Percentiles rank a stretch among this genome's conserved stretches.
Conservation (phyloP, 1,140 invertebrate genomes). For the Drosophila mayri region DNA sequence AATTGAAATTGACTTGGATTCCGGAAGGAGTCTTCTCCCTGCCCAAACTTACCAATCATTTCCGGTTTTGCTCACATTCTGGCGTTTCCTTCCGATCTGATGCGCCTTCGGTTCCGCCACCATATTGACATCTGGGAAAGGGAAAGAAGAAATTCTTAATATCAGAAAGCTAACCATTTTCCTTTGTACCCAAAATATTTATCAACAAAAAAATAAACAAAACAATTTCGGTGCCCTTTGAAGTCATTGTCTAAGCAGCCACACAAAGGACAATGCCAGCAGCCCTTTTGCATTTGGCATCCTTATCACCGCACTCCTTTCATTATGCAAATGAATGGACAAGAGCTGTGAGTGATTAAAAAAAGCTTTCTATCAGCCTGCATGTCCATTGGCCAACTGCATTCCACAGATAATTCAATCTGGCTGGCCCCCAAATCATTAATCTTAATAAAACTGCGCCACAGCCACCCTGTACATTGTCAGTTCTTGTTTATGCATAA, state of each 20-base stretch:
- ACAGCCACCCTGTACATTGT: conserved; percentile 38
- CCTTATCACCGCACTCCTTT: conserved; percentile 44
- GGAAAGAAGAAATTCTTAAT: conserved; percentile 21
- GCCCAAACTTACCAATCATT: conserved; percentile 90
- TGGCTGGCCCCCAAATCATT: conserved; percentile 63
- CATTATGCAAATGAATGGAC: conserved; percentile 73
- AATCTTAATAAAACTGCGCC: conserved; percentile 75
- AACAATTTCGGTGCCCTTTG: conserved; percentile 47
- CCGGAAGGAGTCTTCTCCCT: not conserved
- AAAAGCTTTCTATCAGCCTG: conserved; percentile 36
- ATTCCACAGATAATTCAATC: conserved; percentile 64
- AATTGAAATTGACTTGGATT: conserved; percentile 52
- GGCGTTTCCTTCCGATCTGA: conserved; percentile 92
- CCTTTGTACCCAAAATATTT: conserved; percentile 33
- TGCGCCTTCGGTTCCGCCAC: conserved; percentile 93
- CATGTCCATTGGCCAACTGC: conserved; percentile 45
- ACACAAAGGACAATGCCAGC: conserved; percentile 45
- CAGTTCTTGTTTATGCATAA: conserved; percentile 46
- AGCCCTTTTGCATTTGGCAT: conserved; percentile 29
- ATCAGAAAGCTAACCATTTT: conserved; percentile 27
- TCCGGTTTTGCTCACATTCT: conserved; percentile 92
- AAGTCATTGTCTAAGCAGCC: conserved; percentile 42
- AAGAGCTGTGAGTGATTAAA: conserved; percentile 59
- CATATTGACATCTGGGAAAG: conserved; percentile 88
- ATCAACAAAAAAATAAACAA: conserved; percentile 41